Conservation (phyloP, 1,140 invertebrate species). For the Leptinotarsa texana region DNA sequence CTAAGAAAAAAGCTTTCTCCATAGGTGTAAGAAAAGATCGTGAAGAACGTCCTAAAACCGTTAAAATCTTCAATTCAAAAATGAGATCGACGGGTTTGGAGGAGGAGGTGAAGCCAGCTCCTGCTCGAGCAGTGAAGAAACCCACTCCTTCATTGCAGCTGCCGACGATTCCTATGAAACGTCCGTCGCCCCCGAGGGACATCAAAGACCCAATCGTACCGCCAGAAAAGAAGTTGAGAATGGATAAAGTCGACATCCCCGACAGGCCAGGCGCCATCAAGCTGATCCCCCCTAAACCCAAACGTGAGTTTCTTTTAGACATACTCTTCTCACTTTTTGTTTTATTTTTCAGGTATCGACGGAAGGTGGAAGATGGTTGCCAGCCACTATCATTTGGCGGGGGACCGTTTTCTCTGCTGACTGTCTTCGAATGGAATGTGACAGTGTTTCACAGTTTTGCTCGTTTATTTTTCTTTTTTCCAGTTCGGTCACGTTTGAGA, state of each 20-base stretch:
- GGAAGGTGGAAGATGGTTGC: slow-evolving; percentile 31
- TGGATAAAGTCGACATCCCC: slow-evolving; percentile 51
- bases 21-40: slow-evolving; percentile 73
- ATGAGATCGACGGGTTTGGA: slow-evolving; percentile 84
- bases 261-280: slow-evolving; percentile 81
- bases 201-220: slow-evolving; percentile 53
- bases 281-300: slow-evolving; percentile 82
- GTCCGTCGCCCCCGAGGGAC: slow-evolving; percentile 66
- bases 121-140: slow-evolving; percentile 68
- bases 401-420: slow-evolving; percentile 38
- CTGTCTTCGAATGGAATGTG: slow-evolving; percentile 27
- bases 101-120: slow-evolving; percentile 79
- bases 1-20: slow-evolving; percentile 77
- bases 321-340: slow-evolving; percentile 36
- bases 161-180: slow-evolving; percentile 60
- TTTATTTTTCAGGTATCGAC: slow-evolving; percentile 49
- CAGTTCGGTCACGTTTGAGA: slow-evolving; percentile 15
- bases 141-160: slow-evolving; percentile 59
- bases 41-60: slow-evolving; percentile 74
- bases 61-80: slow-evolving; percentile 86
- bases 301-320: slow-evolving; percentile 72
- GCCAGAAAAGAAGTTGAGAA: slow-evolving; percentile 72
- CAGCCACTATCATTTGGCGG: slow-evolving; percentile 23
- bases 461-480: slow-evolving; percentile 19
- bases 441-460: slow-evolving; percentile 28